These are phyloP conservation scores for Hirtodrosophila histrioides DNA, from an alignment of 2,888 invertebrate genomes.

Conservation along the genomic window DNA sequence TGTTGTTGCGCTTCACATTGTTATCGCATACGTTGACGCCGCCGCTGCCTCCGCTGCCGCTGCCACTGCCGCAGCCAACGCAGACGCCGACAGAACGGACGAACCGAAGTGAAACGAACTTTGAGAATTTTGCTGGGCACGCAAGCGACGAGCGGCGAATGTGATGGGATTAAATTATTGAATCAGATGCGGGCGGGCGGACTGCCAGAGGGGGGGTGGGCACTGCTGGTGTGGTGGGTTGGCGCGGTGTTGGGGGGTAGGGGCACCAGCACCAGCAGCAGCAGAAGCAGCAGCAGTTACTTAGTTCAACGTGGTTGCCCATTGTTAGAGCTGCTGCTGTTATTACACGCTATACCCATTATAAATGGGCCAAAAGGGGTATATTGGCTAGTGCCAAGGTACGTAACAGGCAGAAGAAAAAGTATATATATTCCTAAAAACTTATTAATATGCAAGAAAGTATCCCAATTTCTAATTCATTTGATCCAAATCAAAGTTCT, in stretches of 20 bases:
- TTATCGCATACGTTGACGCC: constrained; percentile 60
- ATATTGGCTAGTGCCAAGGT: too few species aligned
- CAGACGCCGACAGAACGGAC: constrained; percentile 22
- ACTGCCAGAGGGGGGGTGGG: not conserved
- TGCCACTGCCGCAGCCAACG: constrained; percentile 1
- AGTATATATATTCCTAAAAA: too few species aligned
- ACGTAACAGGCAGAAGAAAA: too few species aligned
- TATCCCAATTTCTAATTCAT: too few species aligned
- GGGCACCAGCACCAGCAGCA: not conserved
- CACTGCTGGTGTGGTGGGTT: too few species aligned
- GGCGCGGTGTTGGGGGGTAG: not conserved
- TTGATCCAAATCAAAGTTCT: too few species aligned
- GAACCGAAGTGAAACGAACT: constrained; percentile 71
- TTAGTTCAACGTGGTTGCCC: constrained; percentile 68
- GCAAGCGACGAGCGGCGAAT: constrained; percentile 20
- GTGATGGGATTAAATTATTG: constrained; percentile 54
- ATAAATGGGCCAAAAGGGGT: too few species aligned
- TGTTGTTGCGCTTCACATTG: constrained; percentile 49
- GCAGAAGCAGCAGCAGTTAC: constrained; percentile 42
- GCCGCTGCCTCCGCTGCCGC: too few species aligned
- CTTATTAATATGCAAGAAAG: too few species aligned
- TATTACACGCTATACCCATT: not conserved
- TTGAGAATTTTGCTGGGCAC: constrained; percentile 55
- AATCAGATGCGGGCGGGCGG: constrained; percentile 52
- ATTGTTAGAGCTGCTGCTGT: constrained; percentile 48